Conservation (phyloP, 2,888 invertebrate genomes). For the Agonum fuliginosum region DNA sequence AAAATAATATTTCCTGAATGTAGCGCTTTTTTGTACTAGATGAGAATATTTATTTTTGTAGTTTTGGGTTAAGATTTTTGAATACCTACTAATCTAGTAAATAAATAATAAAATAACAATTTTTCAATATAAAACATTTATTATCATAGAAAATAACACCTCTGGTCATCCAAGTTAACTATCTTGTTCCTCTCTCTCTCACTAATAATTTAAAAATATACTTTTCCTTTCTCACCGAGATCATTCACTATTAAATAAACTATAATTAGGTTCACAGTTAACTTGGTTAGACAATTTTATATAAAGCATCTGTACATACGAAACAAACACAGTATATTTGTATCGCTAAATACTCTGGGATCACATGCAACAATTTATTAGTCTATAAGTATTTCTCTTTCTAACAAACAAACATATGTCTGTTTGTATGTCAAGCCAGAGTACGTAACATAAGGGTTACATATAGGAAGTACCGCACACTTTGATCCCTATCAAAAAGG, state of each 20-base stretch:
- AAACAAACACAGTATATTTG: conserved; percentile 33
- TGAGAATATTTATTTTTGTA: no score
- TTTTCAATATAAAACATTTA: background rate
- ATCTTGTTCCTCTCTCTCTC: no score
- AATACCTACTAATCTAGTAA: no score
- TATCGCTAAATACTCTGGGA: conserved; percentile 57
- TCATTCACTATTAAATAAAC: conserved; percentile 10
- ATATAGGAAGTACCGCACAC: conserved; percentile 6
- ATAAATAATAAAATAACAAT: background rate
- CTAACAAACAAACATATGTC: conserved; percentile 15
- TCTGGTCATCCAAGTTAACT: conserved; percentile 52
- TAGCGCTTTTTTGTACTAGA: no score
- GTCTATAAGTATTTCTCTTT: background rate
- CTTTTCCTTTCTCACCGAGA: background rate
- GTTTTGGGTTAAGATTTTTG: no score
- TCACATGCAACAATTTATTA: conserved; percentile 54
- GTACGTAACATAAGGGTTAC: conserved; percentile 43
- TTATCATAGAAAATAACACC: conserved; percentile 28
- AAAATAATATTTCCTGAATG: no score
- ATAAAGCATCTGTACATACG: conserved; percentile 43
- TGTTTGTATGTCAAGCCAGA: conserved; percentile 54
- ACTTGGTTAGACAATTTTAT: conserved; percentile 59
- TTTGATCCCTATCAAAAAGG: background rate
- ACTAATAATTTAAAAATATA: conserved; percentile 32
- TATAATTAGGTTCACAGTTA: conserved; percentile 44